Base-by-base conservation (phyloP, 2,888 invertebrate genomes). In the Suillia variegata region DNA sequence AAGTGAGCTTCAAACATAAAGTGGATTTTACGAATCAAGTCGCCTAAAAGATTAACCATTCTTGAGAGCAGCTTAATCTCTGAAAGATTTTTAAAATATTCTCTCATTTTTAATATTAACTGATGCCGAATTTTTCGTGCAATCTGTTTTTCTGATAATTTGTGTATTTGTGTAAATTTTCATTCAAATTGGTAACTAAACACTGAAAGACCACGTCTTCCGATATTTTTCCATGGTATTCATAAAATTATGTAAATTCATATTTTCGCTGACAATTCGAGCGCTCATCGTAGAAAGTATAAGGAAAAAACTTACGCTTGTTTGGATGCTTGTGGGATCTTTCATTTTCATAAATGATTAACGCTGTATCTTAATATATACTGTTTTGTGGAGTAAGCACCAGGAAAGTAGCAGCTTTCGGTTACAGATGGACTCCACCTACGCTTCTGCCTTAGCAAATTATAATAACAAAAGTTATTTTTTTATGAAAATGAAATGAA, bases 191-290 rank as follows among this genome's bases (percentile, higher is more conserved):
- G 26, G 10, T 6, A 26, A 26, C 26, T 26, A 26, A 26, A 26
- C 26, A 26, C n/a, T n/a, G n/a, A n/a, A n/a, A n/a, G n/a, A n/a
- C 10, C 10, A 26, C 26, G 38, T 13, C 38, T 13, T 38, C 6
- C 38, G 38, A 38, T 20, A 13, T 59, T 61, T 67, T 66, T 63
- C 54, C 59, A 61, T 57, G 64, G 65, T 68, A 61, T 67, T 67
- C 71, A 71, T 75, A 73, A 69, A 70, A 70, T 67, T 73, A 76
- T 74, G 76, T 68, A 67, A 73, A 75, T 76, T 76, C 75, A 8
- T 38, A 38, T 8, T 3, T 18, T 45, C 52, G 54, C n/a, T n/a
- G 10, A 55, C 59, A 56, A 38, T 4, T 38, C n/a, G 45, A 18
- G 45, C 2, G 45, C 20, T 20, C 20, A 45, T 5, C 45, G n/a